Conservation (phyloP, 2,113 vertebrate genomes). For the Camelus bactrianus region DNA sequence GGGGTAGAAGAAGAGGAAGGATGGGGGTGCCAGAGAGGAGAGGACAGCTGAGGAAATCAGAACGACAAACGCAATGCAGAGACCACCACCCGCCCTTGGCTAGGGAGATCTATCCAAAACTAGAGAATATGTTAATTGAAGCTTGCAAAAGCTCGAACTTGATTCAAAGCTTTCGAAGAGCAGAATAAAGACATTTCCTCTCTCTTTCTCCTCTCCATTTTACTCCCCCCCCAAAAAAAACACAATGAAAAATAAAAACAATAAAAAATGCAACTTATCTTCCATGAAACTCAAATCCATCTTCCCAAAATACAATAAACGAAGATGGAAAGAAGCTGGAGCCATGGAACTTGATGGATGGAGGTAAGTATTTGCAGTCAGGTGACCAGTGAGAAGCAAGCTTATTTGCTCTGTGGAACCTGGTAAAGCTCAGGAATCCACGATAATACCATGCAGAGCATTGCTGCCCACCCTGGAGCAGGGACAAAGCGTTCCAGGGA, state of each 20-base stretch:
- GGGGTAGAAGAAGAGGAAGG: not conserved
- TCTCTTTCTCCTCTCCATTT: not conserved
- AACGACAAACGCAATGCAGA: fast-evolving
- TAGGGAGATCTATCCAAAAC: not conserved
- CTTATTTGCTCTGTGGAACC: fast-evolving
- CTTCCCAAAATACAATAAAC: not conserved
- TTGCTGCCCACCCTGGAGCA: too few species aligned
- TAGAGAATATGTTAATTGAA: not conserved
- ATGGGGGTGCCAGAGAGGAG: not conserved
- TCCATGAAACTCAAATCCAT: not conserved
- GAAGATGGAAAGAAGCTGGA: not conserved
- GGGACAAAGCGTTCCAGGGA: not conserved
- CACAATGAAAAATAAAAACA: not conserved
- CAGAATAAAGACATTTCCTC: not conserved
- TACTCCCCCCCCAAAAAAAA: not conserved
- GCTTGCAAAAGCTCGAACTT: not conserved
- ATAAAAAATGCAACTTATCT: not conserved
- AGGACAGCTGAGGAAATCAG: not conserved
- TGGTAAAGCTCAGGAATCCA: not conserved
- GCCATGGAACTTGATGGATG: not conserved
- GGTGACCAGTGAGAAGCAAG: not conserved
- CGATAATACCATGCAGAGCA: not conserved
- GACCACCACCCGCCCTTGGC: not conserved
- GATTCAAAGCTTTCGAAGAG: not conserved
- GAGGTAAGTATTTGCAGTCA: not conserved